Base-by-base conservation (phyloP, 2,888 invertebrate species). In the Prosopocoilus inquinatus region DNA sequence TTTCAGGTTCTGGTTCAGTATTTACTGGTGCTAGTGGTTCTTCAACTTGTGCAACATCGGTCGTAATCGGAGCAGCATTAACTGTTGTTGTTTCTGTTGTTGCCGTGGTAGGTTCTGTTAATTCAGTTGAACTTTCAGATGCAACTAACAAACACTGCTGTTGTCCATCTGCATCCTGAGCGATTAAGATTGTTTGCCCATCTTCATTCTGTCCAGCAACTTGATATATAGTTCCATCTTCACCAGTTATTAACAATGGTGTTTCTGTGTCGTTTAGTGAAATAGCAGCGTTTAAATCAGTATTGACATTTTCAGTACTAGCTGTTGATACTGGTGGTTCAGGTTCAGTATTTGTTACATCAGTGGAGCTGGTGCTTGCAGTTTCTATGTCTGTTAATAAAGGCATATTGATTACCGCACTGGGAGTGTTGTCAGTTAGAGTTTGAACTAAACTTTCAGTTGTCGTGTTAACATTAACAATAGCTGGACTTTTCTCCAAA, bases 141-240 rank as follows among this genome's bases (percentile, higher is more conserved):
- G 86, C 84, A 3, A 87, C 85, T 66, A 87, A 82, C 2, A 84
- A 82, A 66, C 85, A 87, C 64, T 86, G 86, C 60, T 88, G 89
- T 67, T 90, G 89, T 0, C 89, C 89, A 61, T 90, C 90, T 0
- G 84, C 86, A 4, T 86, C 88, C 59, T 87, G 86, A 2, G 89
- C 86, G 44, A 90, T 86, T 45, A 90, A 75, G 58, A 90, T 79
- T 1, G 89, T 89, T 70, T 90, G 89, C 0, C 89, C 89, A 43
- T 87, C 88, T 62, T 89, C 88, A 64, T 89, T 89, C 68, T 91
- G 89, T n/a, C 91, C 76, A 5, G 76, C 75, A 60, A 85, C 85
- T 78, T 89, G 88, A 72, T 88, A 89, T 8, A 89, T 81, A 1
- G 88, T 86, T n/a, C 92, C 91, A 69, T 92, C 91, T 65, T 91